Percentiles rank a stretch among this genome's conserved stretches.
These are phyloP conservation scores for Brevipalpus yothersi DNA, from an alignment of 1,140 invertebrate genomes.

Conservation along the genomic window DNA sequence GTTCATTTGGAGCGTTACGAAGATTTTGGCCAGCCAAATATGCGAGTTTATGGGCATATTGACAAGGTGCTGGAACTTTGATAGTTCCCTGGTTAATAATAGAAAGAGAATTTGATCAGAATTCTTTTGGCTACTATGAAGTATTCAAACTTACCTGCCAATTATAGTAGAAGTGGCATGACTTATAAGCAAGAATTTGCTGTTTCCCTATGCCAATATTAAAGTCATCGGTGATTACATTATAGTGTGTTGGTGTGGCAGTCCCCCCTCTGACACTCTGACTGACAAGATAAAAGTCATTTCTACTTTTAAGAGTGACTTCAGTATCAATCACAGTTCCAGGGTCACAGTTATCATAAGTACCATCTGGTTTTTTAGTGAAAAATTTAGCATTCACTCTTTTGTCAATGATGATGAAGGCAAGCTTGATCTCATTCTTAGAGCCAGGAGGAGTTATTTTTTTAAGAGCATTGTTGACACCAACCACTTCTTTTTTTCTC, in stretches of 20 bases:
- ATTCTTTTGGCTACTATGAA: no score
- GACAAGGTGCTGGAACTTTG: no score
- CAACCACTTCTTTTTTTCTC: no score
- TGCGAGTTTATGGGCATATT: no score
- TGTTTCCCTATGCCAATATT: no score
- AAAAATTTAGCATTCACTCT: not conserved
- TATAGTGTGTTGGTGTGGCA: slow-evolving; percentile 53
- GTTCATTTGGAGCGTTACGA: no score
- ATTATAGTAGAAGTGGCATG: slow-evolving; percentile 61
- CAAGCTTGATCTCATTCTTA: no score
- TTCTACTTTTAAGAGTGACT: slow-evolving; percentile 49
- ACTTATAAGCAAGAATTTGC: slow-evolving; percentile 48
- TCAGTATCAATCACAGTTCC: slow-evolving; percentile 65
- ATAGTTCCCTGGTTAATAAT: no score
- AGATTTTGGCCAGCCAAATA: no score
- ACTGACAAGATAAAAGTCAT: slow-evolving; percentile 55
- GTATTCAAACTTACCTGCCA: slow-evolving; percentile 27
- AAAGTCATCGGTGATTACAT: no score
- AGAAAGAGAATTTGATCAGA: no score
- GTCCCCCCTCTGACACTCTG: slow-evolving; percentile 45
- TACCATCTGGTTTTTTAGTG: not conserved
- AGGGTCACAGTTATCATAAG: slow-evolving; percentile 43
- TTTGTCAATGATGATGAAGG: not conserved
- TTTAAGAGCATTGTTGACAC: slow-evolving; percentile 7
- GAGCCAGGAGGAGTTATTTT: no score